Conservation (phyloP, 2,888 invertebrate genomes). For the Drosophila rellima region DNA sequence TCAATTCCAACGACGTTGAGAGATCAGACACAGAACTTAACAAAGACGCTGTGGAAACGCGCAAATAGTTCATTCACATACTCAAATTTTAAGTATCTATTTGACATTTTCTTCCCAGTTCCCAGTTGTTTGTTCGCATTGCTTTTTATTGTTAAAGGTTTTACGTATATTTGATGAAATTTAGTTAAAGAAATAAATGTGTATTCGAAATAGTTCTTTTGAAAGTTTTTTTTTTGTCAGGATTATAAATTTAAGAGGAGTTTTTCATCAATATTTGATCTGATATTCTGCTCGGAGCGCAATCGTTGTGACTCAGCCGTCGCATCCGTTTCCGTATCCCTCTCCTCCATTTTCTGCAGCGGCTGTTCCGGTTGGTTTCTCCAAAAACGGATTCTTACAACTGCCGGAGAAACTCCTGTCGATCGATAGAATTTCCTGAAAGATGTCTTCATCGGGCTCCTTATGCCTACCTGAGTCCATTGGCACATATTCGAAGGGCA, state of each 20-base stretch:
- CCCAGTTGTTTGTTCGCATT: slow-evolving; percentile 9
- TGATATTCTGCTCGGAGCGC: slow-evolving; percentile 83
- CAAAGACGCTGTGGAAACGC: neutral
- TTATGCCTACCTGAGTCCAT: slow-evolving; percentile 93
- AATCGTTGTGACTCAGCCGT: slow-evolving; percentile 67
- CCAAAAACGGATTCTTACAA: slow-evolving; percentile 52
- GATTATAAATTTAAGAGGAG: no score
- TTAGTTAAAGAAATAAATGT: slow-evolving; percentile 1
- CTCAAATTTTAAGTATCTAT: slow-evolving; percentile 12
- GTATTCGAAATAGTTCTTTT: neutral
- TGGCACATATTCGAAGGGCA: slow-evolving; percentile 94
- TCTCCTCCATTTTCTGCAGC: slow-evolving; percentile 65
- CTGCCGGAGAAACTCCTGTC: slow-evolving; percentile 77
- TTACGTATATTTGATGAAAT: neutral
- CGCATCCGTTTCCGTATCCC: slow-evolving; percentile 20
- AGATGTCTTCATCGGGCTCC: slow-evolving; percentile 87
- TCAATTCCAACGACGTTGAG: slow-evolving; percentile 13
- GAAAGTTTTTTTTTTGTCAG: no score
- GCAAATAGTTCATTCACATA: neutral
- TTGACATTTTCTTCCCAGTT: slow-evolving; percentile 3
- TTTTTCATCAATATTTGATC: slow-evolving; percentile 85
- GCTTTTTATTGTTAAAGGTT: slow-evolving; percentile 5
- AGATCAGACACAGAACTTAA: neutral
- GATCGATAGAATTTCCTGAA: slow-evolving; percentile 86
- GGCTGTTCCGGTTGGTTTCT: slow-evolving; percentile 3